phyloP scores from a whole-genome alignment of 2,797 vertebrate species.

The Anguilla marmorata region DNA sequence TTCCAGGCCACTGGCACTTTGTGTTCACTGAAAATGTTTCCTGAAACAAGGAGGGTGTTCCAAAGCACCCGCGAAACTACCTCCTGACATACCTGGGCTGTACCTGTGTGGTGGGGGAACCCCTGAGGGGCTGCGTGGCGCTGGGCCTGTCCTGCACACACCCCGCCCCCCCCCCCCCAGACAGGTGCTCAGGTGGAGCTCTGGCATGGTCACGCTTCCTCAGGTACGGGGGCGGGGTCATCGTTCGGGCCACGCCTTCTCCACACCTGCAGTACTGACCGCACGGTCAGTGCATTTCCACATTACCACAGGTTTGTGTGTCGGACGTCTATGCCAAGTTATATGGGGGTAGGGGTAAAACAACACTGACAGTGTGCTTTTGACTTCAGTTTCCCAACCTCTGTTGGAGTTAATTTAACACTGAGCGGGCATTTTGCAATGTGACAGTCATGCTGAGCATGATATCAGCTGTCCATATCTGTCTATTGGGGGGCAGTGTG shows the following conservation, averaged over 20 bases:
- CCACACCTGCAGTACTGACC: background rate
- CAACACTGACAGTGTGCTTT: background rate
- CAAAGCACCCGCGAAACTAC: background rate
- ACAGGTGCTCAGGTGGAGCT: background rate
- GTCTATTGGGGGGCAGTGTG: too few species aligned
- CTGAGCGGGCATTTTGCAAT: background rate
- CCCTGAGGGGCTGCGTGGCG: background rate
- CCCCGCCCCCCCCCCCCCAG: background rate
- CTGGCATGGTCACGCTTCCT: background rate
- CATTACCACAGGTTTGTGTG: too few species aligned
- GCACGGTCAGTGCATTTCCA: background rate
- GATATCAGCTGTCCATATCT: too few species aligned
- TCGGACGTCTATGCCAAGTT: background rate
- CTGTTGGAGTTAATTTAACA: background rate
- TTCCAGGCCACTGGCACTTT: background rate
- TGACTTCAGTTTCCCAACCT: too few species aligned
- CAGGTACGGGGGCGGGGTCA: background rate
- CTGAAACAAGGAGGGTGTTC: background rate
- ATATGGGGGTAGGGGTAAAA: background rate
- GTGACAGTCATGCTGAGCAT: background rate
- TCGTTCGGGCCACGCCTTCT: too few species aligned
- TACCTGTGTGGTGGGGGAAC: background rate
- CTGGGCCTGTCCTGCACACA: background rate
- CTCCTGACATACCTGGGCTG: background rate
- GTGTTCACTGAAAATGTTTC: background rate